Conservation (phyloP, 2,888 invertebrate species). For the Drosophila longiperda region DNA sequence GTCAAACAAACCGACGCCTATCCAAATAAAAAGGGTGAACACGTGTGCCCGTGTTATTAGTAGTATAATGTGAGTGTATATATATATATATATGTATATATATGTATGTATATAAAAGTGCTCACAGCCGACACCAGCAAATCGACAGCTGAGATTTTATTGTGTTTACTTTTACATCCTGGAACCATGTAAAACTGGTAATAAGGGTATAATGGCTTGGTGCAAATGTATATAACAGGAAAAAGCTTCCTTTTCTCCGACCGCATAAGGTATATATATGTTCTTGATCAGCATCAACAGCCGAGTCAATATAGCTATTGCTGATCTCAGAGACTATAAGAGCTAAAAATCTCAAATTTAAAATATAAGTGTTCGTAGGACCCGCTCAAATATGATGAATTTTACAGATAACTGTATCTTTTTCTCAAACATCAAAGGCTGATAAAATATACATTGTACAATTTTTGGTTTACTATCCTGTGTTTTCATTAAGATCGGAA, state of each 20-base stretch:
- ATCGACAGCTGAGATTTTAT: constrained; percentile 31
- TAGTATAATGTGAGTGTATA: neutral
- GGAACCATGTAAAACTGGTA: neutral
- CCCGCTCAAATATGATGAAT: too few species aligned
- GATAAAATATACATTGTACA: too few species aligned
- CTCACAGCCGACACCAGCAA: constrained; percentile 18
- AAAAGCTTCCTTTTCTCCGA: neutral
- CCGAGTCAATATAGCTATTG: too few species aligned
- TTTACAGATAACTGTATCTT: too few species aligned
- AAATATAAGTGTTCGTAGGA: too few species aligned
- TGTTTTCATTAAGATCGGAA: neutral
- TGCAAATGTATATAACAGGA: neutral
- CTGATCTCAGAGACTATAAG: too few species aligned
- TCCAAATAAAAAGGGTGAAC: constrained; percentile 17
- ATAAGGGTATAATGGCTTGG: neutral
- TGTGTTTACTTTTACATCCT: neutral
- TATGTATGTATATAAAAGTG: neutral
- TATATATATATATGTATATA: neutral
- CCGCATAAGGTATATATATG: too few species aligned
- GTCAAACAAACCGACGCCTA: constrained; percentile 13
- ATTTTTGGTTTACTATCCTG: too few species aligned
- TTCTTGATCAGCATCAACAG: too few species aligned
- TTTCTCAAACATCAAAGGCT: too few species aligned
- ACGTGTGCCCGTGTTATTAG: constrained; percentile 25
- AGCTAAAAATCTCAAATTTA: too few species aligned